Percentiles rank a stretch among this genome's conserved stretches.
Evolutionary conservation across 2,888 invertebrate species (phyloP).

Genomic region (Poecilobothrus nobilitatus): DNA sequence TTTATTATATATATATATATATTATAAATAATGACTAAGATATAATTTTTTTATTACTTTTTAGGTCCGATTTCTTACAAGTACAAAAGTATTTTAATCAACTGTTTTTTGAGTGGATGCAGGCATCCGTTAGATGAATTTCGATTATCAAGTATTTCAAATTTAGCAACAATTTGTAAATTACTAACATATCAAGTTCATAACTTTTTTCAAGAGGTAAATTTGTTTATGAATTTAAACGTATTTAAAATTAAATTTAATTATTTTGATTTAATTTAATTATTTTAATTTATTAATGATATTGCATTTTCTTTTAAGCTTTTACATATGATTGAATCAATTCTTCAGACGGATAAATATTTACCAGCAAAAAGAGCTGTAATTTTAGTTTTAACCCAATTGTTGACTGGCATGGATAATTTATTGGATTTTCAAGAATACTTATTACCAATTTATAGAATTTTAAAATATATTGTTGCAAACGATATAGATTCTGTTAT

Average conservation of each 20-base stretch:
- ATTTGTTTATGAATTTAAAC: slow-evolving; percentile 2
- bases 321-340: slow-evolving; percentile 31
- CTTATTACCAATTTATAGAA: slow-evolving; percentile 39
- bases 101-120: slow-evolving; percentile 37
- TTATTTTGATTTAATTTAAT: not conserved
- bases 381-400: slow-evolving; percentile 36
- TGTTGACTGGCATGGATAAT: slow-evolving; percentile 39
- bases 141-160: slow-evolving; percentile 39
- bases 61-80: slow-evolving; percentile 38
- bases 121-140: slow-evolving; percentile 35
- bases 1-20: not conserved
- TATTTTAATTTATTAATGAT: not conserved
- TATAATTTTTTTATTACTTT: slow-evolving; percentile 2
- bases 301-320: slow-evolving; percentile 22
- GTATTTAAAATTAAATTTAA: not conserved
- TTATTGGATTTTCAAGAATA: slow-evolving; percentile 38
- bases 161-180: slow-evolving; percentile 38
- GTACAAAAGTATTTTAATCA: slow-evolving; percentile 36
- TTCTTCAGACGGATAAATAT: slow-evolving; percentile 34
- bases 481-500: slow-evolving; percentile 36
- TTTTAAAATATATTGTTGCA: slow-evolving; percentile 32
- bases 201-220: slow-evolving; percentile 39
- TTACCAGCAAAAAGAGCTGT: slow-evolving; percentile 41
- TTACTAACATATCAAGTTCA: slow-evolving; percentile 40
- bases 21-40: not conserved